Conservation (phyloP, 1,140 invertebrate species). For the Pseudomyrmex dendroicus region DNA sequence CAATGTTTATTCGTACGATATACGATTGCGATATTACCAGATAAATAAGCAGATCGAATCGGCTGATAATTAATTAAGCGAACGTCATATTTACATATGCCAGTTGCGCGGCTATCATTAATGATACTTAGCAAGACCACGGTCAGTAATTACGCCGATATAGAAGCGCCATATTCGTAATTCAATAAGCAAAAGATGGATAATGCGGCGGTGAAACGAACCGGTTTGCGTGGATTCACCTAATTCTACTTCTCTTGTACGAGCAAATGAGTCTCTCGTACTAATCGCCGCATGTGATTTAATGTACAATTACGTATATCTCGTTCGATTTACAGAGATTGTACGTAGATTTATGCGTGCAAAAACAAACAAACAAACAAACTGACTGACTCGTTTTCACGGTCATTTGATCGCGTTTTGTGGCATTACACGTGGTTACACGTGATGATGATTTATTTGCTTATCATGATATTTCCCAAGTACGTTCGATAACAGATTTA, state of each 20-base stretch:
- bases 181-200: conserved; percentile 57
- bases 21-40: conserved; percentile 8
- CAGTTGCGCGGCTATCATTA: conserved; percentile 36
- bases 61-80: conserved; percentile 49
- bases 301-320: conserved; percentile 25
- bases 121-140: conserved; percentile 34
- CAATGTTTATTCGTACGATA: neutral
- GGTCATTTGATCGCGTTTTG: conserved; percentile 2
- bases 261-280: conserved; percentile 42
- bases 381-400: neutral
- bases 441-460: neutral
- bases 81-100: conserved; percentile 47
- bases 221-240: conserved; percentile 64
- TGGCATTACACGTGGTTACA: neutral
- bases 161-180: conserved; percentile 45
- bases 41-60: conserved; percentile 33
- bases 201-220: conserved; percentile 56
- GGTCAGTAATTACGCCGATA: conserved; percentile 52
- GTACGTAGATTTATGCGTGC: neutral
- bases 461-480: neutral
- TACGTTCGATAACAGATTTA: neutral
- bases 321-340: conserved; percentile 11
- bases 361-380: conserved; percentile 10
- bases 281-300: conserved; percentile 55
- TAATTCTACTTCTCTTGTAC: conserved; percentile 54